phyloP scores from a whole-genome alignment of 2,797 vertebrate species.

The Scolopax rusticola region DNA sequence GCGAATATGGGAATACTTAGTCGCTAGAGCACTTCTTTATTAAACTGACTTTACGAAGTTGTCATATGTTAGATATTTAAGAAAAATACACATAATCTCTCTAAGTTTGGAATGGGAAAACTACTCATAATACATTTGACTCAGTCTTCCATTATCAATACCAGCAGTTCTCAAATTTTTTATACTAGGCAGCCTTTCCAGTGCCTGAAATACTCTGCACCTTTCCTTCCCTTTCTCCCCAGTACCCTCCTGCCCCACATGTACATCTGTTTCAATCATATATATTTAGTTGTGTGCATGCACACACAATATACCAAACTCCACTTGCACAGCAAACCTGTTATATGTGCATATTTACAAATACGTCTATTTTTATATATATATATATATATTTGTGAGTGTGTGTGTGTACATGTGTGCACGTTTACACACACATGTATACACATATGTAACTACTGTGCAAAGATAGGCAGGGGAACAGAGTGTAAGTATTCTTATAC shows the following conservation, averaged over 20 bases:
- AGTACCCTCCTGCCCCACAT: not conserved
- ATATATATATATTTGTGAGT: too few relatives aligned
- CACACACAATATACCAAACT: too few relatives aligned
- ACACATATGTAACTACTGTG: not conserved
- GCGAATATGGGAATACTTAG: not conserved
- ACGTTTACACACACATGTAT: not conserved
- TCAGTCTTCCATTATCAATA: not conserved
- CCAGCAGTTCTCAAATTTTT: not conserved
- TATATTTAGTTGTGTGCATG: not conserved
- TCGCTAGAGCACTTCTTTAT: not conserved
- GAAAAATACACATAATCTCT: not conserved
- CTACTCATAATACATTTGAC: not conserved
- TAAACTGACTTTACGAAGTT: not conserved
- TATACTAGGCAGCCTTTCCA: not conserved
- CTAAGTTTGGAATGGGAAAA: not conserved
- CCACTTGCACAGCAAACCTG: not conserved
- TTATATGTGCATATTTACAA: not conserved
- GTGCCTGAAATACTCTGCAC: not conserved
- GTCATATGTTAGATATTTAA: not conserved
- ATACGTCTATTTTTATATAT: rapidly evolving
- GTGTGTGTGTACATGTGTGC: rapidly evolving
- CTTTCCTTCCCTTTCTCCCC: not conserved
- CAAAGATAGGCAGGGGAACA: not conserved
- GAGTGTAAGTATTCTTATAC: not conserved
- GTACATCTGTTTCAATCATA: not conserved